These are phyloP conservation scores for Nyleta sp. DNA, from an alignment of 2,888 invertebrate genomes.

Conservation along the genomic window DNA sequence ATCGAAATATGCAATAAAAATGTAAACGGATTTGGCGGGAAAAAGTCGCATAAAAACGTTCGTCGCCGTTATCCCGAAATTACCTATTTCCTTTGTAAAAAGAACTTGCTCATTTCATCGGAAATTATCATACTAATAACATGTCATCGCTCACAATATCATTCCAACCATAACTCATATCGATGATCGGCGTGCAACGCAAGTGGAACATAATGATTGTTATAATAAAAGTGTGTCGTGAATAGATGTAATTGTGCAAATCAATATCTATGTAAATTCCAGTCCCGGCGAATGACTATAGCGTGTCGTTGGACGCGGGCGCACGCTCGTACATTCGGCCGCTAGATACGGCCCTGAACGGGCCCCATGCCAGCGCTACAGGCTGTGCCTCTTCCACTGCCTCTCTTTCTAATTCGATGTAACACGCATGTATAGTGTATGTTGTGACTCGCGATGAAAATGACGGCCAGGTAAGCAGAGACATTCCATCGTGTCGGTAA, in stretches of 20 bases:
- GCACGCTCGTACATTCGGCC: not conserved
- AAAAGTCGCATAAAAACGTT: not conserved
- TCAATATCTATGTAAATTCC: constrained; percentile 35
- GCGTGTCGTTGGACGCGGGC: not conserved
- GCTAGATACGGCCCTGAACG: constrained; percentile 44
- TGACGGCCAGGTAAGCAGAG: constrained; percentile 58
- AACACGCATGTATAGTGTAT: constrained; percentile 19
- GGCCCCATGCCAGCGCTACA: constrained; percentile 46
- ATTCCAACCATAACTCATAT: constrained; percentile 14
- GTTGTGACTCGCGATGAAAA: constrained; percentile 49
- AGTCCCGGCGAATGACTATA: not conserved
- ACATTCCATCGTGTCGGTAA: constrained; percentile 60
- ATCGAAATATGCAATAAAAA: constrained; percentile 4
- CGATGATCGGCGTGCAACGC: constrained; percentile 18
- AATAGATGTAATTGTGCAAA: constrained; percentile 29
- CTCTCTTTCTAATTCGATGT: constrained; percentile 44
- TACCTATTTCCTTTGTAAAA: constrained; percentile 35
- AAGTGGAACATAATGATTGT: constrained; percentile 39
- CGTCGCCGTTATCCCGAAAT: constrained; percentile 31
- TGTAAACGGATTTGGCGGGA: not conserved
- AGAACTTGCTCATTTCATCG: constrained; percentile 15
- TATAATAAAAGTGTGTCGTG: constrained; percentile 38
- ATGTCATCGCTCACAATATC: constrained; percentile 25
- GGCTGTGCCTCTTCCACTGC: constrained; percentile 23
- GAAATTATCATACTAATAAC: constrained; percentile 43